These are phyloP conservation scores for Nannospalax galili DNA, from an alignment of 2,113 vertebrate species.

Conservation along the genomic window DNA sequence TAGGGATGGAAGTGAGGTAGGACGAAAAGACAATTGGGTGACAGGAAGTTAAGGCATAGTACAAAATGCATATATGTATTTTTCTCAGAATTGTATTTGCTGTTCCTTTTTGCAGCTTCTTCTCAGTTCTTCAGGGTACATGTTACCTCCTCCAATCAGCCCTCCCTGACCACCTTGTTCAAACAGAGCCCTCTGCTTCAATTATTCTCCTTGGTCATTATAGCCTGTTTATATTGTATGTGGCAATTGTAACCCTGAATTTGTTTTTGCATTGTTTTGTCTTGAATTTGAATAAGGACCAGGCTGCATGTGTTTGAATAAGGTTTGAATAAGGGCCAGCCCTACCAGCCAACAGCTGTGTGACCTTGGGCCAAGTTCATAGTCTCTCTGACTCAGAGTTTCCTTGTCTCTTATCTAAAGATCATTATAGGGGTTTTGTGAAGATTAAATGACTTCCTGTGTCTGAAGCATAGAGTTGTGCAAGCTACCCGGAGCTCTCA, in stretches of 20 bases:
- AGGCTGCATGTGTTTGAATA: neutral
- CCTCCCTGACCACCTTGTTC: neutral
- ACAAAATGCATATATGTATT: neutral
- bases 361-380: neutral
- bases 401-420: neutral
- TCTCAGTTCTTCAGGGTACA: neutral
- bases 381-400: neutral
- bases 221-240: neutral
- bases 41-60: neutral
- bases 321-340: neutral
- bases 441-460: neutral
- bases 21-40: too few relatives aligned
- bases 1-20: neutral
- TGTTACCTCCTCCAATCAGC: neutral
- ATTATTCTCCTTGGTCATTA: neutral
- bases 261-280: constrained; percentile 11
- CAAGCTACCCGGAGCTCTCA: neutral
- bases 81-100: neutral
- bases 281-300: neutral
- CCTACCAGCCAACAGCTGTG: neutral
- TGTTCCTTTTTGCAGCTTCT: neutral
- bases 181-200: neutral
- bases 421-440: neutral
- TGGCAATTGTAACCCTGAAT: neutral
- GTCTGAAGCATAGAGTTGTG: neutral